Conservation (phyloP, 1,140 invertebrate species). For the Leucophenga varia region DNA sequence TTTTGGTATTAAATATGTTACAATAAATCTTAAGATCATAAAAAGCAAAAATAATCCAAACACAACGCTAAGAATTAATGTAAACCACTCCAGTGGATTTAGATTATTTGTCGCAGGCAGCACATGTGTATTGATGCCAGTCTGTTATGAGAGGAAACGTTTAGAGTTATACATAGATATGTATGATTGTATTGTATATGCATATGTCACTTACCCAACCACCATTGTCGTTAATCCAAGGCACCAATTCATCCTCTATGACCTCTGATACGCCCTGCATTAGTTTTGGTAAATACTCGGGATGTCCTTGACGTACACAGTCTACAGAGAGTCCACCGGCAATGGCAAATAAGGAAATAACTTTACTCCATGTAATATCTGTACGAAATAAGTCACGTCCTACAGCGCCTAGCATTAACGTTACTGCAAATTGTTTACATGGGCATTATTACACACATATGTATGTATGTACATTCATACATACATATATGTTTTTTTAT, state of each 20-base stretch:
- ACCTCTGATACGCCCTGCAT: slow-evolving; percentile 63
- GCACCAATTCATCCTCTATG: slow-evolving; percentile 66
- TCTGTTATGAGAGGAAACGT: slow-evolving; percentile 18
- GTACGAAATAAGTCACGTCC: slow-evolving; percentile 62
- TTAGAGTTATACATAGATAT: background rate
- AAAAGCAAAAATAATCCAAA: slow-evolving; percentile 47
- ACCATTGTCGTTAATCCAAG: slow-evolving; percentile 71
- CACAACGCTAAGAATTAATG: slow-evolving; percentile 42
- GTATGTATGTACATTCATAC: too few relatives aligned
- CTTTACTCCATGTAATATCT: slow-evolving; percentile 69
- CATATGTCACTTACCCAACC: slow-evolving; percentile 64
- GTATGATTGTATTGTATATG: background rate
- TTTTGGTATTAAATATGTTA: slow-evolving; percentile 46
- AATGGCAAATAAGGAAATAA: slow-evolving; percentile 68
- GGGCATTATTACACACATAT: too few relatives aligned
- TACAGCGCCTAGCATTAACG: slow-evolving; percentile 61
- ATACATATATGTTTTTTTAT: too few relatives aligned
- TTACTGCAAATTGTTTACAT: too few relatives aligned
- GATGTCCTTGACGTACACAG: slow-evolving; percentile 67
- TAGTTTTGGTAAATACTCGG: slow-evolving; percentile 65
- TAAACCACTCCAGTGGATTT: slow-evolving; percentile 50
- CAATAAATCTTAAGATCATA: slow-evolving; percentile 46
- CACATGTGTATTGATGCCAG: slow-evolving; percentile 50
- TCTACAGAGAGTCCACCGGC: slow-evolving; percentile 71
- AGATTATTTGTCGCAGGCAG: slow-evolving; percentile 41